phyloP scores from a whole-genome alignment of 1,140 invertebrate genomes.

The Brachionus angularis region DNA sequence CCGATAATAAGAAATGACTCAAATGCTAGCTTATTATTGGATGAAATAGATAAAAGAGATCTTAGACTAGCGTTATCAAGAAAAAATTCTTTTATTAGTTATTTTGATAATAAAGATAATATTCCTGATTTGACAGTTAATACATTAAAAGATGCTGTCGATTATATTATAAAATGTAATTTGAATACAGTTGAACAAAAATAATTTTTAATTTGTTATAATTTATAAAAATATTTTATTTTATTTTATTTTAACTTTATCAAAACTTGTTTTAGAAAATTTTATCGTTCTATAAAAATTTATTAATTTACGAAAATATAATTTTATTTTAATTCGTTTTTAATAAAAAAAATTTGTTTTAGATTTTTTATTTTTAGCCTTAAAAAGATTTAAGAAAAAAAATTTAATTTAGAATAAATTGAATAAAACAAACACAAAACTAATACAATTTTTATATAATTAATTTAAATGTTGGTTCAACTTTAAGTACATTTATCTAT shows the following conservation, averaged over 20 bases:
- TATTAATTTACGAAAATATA: background rate
- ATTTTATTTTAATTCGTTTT: background rate
- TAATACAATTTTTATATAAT: no score
- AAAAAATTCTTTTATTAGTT: conserved; percentile 39
- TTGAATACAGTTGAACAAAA: background rate
- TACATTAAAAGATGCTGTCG: conserved; percentile 31
- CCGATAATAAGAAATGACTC: background rate
- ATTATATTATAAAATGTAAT: conserved; percentile 12
- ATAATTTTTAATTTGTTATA: background rate
- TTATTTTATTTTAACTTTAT: background rate
- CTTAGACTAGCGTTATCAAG: conserved; percentile 14
- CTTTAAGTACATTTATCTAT: no score
- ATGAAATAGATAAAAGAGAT: conserved; percentile 7
- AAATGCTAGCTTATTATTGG: background rate
- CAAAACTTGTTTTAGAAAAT: background rate
- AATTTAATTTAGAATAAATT: no score
- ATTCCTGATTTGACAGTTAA: conserved; percentile 35
- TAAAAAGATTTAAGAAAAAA: no score
- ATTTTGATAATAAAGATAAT: conserved; percentile 36
- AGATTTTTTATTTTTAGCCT: no score
- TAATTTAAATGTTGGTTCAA: no score
- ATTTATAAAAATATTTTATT: background rate
- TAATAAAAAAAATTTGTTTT: background rate
- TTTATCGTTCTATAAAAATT: background rate
- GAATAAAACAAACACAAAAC: no score